phyloP scores from a whole-genome alignment of 2,113 vertebrate genomes.

The Porphyrio hochstetteri region DNA sequence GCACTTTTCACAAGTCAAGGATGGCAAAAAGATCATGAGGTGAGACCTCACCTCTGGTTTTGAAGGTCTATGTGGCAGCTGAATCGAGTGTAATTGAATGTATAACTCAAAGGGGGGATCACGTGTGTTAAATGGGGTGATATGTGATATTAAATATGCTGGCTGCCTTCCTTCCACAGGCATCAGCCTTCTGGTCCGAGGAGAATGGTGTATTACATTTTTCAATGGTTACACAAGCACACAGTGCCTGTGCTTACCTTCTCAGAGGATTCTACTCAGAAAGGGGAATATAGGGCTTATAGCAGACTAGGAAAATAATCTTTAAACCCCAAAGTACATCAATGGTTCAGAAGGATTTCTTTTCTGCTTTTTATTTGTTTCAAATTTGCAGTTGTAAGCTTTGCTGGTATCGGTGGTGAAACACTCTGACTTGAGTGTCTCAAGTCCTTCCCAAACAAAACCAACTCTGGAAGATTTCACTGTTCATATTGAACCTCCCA shows the following conservation, averaged over 20 bases:
- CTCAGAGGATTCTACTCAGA: not conserved
- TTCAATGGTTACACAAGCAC: not conserved
- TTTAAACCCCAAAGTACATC: not conserved
- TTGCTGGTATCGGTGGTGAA: not conserved
- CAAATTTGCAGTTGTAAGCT: not conserved
- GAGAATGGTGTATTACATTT: not conserved
- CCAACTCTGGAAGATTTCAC: not conserved
- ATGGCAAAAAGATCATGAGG: not conserved
- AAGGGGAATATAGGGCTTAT: not conserved
- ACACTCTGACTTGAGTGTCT: not conserved
- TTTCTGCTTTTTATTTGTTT: not conserved
- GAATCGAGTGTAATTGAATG: not conserved
- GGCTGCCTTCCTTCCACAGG: not conserved
- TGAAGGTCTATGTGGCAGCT: not conserved
- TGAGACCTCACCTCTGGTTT: not conserved
- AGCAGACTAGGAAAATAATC: not conserved
- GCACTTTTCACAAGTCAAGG: not conserved
- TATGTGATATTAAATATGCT: not conserved
- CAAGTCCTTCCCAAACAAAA: not conserved
- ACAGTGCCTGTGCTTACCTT: not conserved
- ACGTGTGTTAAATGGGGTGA: accelerated
- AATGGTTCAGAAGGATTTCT: not conserved
- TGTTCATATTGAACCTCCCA: not conserved
- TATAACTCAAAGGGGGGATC: not conserved
- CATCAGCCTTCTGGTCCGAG: not conserved